Evolutionary conservation across 2,888 invertebrate genomes (phyloP).

Genomic region (Coremacera marginata): DNA sequence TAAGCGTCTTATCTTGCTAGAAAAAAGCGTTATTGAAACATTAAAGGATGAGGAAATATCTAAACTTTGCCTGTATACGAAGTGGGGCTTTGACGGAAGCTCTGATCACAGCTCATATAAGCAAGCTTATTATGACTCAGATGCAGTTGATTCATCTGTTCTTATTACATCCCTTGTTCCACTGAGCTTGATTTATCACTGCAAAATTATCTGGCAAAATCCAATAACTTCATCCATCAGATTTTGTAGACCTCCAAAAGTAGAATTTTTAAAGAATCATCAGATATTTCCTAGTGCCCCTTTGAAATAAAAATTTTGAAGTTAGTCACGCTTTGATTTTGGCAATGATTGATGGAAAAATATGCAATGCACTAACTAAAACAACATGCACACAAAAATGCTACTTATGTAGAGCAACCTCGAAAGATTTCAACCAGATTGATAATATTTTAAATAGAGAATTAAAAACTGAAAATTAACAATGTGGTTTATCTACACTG

Average conservation of each 20-base stretch:
- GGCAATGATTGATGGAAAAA: no score
- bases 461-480: no score
- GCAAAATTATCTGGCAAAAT: conserved; percentile 1
- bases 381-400: no score
- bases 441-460: no score
- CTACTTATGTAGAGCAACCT: no score
- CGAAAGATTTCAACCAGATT: no score
- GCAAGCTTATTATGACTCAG: not conserved
- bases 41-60: conserved; percentile 40
- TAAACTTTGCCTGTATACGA: conserved; percentile 36
- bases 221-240: conserved; percentile 20
- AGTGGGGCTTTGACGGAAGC: no score
- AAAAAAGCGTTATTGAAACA: conserved; percentile 39
- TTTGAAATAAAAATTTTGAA: no score
- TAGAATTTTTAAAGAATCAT: conserved; percentile 32
- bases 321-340: no score
- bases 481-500: no score
- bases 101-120: conserved; percentile 8
- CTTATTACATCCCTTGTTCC: not conserved
- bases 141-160: not conserved
- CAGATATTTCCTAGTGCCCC: not conserved
- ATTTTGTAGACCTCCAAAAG: conserved; percentile 23
- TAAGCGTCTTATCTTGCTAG: conserved; percentile 44
- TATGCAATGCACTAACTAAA: no score
- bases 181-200: not conserved